Percentiles rank a stretch among this genome's conserved stretches.
Conservation (phyloP, 2,113 vertebrate genomes). For the Proterorhinus semilunaris region DNA sequence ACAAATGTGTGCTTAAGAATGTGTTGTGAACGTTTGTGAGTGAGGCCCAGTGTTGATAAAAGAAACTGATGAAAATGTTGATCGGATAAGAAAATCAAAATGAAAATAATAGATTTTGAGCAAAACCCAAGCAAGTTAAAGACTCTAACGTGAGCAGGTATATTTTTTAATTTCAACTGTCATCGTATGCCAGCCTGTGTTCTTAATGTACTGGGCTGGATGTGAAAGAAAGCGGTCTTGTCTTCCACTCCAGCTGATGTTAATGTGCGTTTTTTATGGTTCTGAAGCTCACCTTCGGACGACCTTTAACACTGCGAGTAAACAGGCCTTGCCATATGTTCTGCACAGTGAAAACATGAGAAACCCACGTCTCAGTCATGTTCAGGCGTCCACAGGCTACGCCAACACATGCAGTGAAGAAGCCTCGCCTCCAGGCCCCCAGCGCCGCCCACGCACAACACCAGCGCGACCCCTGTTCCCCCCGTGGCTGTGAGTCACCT, state of each 20-base stretch:
- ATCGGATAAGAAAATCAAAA: too few relatives aligned
- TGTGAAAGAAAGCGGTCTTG: background rate
- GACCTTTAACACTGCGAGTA: constrained; percentile 34
- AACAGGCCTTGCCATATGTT: constrained; percentile 24
- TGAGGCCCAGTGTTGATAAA: too few relatives aligned
- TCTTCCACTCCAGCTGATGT: too few relatives aligned
- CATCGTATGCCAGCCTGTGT: background rate
- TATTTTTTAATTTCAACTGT: background rate
- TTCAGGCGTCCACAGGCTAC: background rate
- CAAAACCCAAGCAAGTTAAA: too few relatives aligned
- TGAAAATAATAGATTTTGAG: too few relatives aligned
- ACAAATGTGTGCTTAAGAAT: too few relatives aligned
- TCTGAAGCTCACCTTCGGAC: constrained; percentile 26
- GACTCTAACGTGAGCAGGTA: too few relatives aligned
- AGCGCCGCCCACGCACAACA: constrained; percentile 12
- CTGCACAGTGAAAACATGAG: constrained; percentile 46
- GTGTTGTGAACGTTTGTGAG: too few relatives aligned
- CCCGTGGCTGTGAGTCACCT: constrained; percentile 57
- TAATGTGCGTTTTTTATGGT: background rate
- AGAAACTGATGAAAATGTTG: too few relatives aligned
- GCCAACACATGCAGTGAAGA: background rate
- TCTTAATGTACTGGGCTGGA: background rate
- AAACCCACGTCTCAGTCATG: constrained; percentile 45
- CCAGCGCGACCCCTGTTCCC: constrained; percentile 37
- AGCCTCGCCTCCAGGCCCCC: constrained; percentile 19